A percentile compares a stretch with the other conserved stretches of the same genome.
These are phyloP conservation scores for Clarias platycephalus DNA, from an alignment of 2,797 vertebrate species.

Conservation along the genomic window DNA sequence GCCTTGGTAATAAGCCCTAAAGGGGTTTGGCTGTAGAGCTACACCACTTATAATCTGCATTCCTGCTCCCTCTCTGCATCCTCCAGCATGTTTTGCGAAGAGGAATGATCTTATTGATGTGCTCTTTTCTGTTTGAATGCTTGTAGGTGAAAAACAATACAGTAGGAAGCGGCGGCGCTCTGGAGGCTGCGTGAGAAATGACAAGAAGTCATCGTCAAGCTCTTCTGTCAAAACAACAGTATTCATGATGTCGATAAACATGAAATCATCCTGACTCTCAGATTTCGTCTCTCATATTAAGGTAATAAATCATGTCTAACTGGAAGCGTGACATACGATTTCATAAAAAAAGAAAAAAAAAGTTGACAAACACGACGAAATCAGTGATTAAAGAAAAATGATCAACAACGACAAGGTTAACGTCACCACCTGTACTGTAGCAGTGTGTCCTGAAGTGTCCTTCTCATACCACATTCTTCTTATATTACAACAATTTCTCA, in stretches of 20 bases:
- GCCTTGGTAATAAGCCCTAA: constrained; percentile 39
- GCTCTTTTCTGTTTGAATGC: not conserved
- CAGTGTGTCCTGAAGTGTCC: no score
- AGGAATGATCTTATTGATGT: constrained; percentile 1
- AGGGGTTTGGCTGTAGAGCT: constrained; percentile 22
- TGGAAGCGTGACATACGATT: constrained; percentile 9
- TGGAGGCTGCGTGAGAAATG: not conserved
- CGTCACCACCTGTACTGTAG: not conserved
- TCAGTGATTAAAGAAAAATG: not conserved
- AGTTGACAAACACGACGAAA: not conserved
- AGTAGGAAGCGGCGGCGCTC: not conserved
- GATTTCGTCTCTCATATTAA: not conserved
- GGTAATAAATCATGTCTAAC: not conserved
- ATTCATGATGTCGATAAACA: not conserved
- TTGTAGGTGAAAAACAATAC: not conserved
- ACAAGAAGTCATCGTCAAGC: not conserved
- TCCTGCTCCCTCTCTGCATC: constrained; percentile 5
- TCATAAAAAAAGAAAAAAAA: not conserved
- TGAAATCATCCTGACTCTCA: not conserved
- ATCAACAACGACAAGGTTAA: not conserved
- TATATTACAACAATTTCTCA: not conserved
- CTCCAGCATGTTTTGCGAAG: constrained; percentile 38
- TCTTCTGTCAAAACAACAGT: not conserved
- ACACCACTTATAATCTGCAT: constrained; percentile 32
- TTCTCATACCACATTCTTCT: no score